Evolutionary conservation across 2,113 vertebrate genomes (phyloP).

Genomic region (Brienomyrus longianalis): DNA sequence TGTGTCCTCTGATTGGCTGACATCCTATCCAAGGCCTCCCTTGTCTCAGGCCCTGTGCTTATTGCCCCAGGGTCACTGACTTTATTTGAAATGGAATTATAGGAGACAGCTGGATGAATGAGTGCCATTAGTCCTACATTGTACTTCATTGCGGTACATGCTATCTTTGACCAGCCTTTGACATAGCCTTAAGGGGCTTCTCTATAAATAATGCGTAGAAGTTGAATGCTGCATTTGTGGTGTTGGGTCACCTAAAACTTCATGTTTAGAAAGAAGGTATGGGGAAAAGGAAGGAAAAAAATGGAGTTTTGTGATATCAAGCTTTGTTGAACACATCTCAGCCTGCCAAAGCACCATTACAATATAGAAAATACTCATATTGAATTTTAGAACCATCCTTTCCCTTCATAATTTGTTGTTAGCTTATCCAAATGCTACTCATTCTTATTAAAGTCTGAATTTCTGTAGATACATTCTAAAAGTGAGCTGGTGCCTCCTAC

Average conservation of each 20-base stretch:
- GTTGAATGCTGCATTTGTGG: background rate
- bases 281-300: background rate
- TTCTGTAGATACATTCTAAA: background rate
- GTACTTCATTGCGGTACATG: background rate
- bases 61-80: background rate
- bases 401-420: background rate
- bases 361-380: background rate
- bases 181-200: background rate
- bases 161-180: background rate
- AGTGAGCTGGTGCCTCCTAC: too few species aligned
- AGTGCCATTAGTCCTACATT: background rate
- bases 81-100: background rate
- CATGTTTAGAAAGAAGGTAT: background rate
- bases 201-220: background rate
- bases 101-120: background rate
- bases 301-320: background rate
- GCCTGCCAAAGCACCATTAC: background rate
- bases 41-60: background rate
- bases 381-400: background rate
- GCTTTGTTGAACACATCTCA: background rate
- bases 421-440: background rate
- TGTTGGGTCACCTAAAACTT: background rate
- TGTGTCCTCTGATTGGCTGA: background rate
- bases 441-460: background rate
- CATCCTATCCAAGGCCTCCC: background rate